These are phyloP conservation scores for Echinops telfairi DNA, from an alignment of 2,113 vertebrate genomes.

Conservation along the genomic window DNA sequence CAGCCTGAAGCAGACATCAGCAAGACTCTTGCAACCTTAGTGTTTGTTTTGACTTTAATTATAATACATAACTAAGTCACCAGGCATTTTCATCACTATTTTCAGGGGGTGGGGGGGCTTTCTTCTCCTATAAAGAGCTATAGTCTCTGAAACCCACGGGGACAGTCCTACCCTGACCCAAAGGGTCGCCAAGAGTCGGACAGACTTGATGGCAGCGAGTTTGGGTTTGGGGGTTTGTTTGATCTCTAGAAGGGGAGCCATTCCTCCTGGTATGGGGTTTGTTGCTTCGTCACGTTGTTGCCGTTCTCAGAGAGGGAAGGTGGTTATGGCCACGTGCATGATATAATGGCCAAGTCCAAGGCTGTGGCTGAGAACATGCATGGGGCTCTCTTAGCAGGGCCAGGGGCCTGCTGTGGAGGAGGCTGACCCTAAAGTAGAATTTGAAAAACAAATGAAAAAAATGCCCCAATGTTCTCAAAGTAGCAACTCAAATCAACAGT, in stretches of 20 bases:
- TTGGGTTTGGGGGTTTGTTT: no score
- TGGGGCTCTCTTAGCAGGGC: background rate
- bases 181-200: no score
- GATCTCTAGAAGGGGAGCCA: background rate
- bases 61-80: conserved; percentile 17
- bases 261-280: background rate
- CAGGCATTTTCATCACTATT: background rate
- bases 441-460: conserved; percentile 17
- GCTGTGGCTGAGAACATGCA: background rate
- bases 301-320: background rate
- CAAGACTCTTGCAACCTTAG: conserved; percentile 10
- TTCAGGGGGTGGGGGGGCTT: background rate
- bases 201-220: no score
- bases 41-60: conserved; percentile 41
- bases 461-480: background rate
- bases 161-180: no score
- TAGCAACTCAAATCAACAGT: conserved; percentile 15
- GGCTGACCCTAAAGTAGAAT: conserved; percentile 14
- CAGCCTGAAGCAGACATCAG: conserved; percentile 34
- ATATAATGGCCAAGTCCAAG: background rate
- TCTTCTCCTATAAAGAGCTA: background rate
- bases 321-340: background rate
- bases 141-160: no score
- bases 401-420: background rate
- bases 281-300: background rate